These are phyloP conservation scores for Rhinella marina DNA, from an alignment of 2,797 vertebrate genomes.

Conservation along the genomic window DNA sequence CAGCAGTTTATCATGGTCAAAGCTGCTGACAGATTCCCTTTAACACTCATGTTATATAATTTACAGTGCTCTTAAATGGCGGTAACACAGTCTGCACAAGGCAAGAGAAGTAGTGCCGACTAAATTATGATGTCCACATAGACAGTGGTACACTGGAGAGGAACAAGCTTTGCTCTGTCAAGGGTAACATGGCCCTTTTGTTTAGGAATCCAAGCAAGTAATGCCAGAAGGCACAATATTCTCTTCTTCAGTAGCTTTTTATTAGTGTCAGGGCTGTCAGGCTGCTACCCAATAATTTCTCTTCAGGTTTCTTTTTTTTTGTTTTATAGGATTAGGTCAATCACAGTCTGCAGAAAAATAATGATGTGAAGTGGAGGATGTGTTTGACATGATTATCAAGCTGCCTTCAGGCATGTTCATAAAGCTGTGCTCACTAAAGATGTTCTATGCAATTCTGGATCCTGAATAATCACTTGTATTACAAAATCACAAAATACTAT, in stretches of 20 bases:
- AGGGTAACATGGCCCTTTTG: slow-evolving; percentile 10
- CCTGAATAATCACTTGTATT: not conserved
- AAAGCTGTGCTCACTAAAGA: slow-evolving; percentile 18
- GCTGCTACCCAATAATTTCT: not conserved
- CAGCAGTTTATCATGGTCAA: no score
- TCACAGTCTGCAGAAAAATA: slow-evolving; percentile 20
- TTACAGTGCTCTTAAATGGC: not conserved
- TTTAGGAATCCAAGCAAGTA: slow-evolving; percentile 6
- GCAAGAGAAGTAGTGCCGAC: not conserved
- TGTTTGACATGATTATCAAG: slow-evolving; percentile 28
- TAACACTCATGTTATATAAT: not conserved
- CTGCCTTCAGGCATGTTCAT: slow-evolving; percentile 25
- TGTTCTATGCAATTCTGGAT: not conserved
- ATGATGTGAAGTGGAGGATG: slow-evolving; percentile 30
- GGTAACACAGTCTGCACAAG: not conserved
- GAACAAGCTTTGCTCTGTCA: not conserved
- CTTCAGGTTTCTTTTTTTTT: slow-evolving; percentile 43
- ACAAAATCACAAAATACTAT: not conserved
- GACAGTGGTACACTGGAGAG: slow-evolving; percentile 1
- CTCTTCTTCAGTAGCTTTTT: slow-evolving; percentile 37
- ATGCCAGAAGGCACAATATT: slow-evolving; percentile 45
- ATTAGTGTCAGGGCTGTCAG: slow-evolving; percentile 43
- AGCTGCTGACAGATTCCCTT: no score
- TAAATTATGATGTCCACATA: not conserved
- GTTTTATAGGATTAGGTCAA: slow-evolving; percentile 42